These are phyloP conservation scores for Verasper variegatus DNA, from an alignment of 2,113 vertebrate species.

Conservation along the genomic window DNA sequence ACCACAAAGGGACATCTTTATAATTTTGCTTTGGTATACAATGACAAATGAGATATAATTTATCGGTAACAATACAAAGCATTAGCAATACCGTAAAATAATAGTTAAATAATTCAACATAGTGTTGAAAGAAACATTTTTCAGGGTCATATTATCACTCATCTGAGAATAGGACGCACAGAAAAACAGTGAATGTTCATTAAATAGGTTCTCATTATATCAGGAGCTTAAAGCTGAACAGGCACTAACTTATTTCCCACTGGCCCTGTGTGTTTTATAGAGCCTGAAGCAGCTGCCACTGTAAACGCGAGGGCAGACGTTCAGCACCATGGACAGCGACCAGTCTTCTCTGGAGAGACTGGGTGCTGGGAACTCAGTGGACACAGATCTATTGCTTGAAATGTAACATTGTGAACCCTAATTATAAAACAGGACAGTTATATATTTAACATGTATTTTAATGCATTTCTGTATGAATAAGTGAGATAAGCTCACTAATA, in stretches of 20 bases:
- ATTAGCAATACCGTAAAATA: too few relatives aligned
- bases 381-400: background rate
- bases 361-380: too few relatives aligned
- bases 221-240: background rate
- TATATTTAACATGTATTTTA: constrained; percentile 16
- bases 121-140: background rate
- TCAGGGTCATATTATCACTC: background rate
- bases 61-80: too few relatives aligned
- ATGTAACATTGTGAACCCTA: constrained; percentile 12
- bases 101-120: background rate
- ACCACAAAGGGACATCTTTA: too few relatives aligned
- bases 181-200: background rate
- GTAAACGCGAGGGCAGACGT: constrained; percentile 28
- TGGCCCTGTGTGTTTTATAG: constrained; percentile 17
- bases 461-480: constrained; percentile 38
- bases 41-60: too few relatives aligned
- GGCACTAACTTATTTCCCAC: constrained; percentile 24
- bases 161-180: background rate
- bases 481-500: constrained; percentile 26
- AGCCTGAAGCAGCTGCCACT: constrained; percentile 14
- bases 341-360: background rate
- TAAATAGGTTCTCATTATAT: background rate
- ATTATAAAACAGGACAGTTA: constrained; percentile 13
- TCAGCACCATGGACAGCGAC: constrained; percentile 84
- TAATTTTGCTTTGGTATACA: too few relatives aligned